phyloP scores from a whole-genome alignment of 2,113 vertebrate genomes.

The Zeus faber region DNA sequence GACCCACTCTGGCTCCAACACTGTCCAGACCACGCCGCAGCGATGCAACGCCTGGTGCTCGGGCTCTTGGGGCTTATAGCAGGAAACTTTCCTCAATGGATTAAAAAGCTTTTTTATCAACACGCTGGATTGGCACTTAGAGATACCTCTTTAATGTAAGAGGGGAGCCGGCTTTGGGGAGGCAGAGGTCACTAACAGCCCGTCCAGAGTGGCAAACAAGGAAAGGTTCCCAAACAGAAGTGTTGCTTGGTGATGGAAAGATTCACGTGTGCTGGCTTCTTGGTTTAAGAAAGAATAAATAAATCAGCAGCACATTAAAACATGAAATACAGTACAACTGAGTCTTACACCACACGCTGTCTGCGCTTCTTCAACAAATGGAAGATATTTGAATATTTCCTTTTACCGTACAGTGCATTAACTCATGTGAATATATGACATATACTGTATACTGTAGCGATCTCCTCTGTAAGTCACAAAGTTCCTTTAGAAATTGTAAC shows the following conservation, averaged over 20 bases:
- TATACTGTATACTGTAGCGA: too few species aligned
- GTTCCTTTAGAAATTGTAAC: too few species aligned
- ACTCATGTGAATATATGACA: too few species aligned
- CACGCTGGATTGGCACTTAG: conserved; percentile 64
- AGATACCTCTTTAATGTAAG: conserved; percentile 68
- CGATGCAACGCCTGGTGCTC: conserved; percentile 55
- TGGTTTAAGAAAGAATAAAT: conserved; percentile 38
- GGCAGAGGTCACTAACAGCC: conserved; percentile 37
- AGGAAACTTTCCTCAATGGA: conserved; percentile 63
- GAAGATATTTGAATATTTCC: too few species aligned
- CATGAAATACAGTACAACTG: too few species aligned
- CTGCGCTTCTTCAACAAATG: too few species aligned
- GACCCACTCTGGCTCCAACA: conserved; percentile 71
- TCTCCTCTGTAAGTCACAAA: too few species aligned
- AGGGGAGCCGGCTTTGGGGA: conserved; percentile 52
- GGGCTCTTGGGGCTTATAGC: conserved; percentile 33
- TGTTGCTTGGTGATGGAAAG: conserved; percentile 32
- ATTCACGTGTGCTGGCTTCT: conserved; percentile 37
- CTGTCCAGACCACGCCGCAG: conserved; percentile 73
- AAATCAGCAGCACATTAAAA: too few species aligned
- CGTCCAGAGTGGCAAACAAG: conserved; percentile 36
- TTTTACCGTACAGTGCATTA: too few species aligned
- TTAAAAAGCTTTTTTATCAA: conserved; percentile 79
- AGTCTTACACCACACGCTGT: too few species aligned
- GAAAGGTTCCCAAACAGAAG: conserved; percentile 18